phyloP scores from a whole-genome alignment of 2,797 vertebrate genomes.

The Enteromius afrohamiltoni region DNA sequence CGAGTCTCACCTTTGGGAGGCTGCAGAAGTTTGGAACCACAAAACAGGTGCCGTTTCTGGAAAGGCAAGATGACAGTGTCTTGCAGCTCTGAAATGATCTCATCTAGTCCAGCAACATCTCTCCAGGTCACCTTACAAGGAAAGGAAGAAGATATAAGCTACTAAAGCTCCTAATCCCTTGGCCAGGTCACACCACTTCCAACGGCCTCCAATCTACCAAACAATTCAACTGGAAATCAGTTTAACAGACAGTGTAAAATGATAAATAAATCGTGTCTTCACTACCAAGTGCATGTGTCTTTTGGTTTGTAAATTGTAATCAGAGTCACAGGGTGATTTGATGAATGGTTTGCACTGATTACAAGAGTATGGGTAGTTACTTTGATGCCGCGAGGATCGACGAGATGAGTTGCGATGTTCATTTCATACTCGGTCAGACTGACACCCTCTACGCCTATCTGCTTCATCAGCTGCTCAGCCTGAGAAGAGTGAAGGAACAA shows the following conservation, averaged over 20 bases:
- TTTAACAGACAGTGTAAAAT: background rate
- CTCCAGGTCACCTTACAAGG: slow-evolving; percentile 78
- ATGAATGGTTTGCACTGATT: background rate
- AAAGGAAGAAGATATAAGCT: background rate
- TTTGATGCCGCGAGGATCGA: slow-evolving; percentile 80
- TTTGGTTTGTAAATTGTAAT: background rate
- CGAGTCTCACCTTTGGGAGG: slow-evolving; percentile 90
- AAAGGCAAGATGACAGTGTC: slow-evolving; percentile 96
- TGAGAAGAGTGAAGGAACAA: slow-evolving; percentile 51
- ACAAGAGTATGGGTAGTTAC: slow-evolving; percentile 59
- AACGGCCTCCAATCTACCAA: background rate
- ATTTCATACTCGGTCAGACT: slow-evolving; percentile 83
- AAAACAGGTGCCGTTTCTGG: slow-evolving; percentile 92
- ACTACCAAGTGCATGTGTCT: background rate
- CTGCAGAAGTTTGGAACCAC: slow-evolving; percentile 92
- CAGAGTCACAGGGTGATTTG: background rate
- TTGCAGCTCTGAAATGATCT: slow-evolving; percentile 92
- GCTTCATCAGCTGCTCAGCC: slow-evolving; percentile 83
- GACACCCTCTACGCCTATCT: slow-evolving; percentile 80
- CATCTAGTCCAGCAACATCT: slow-evolving; percentile 92
- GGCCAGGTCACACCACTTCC: background rate
- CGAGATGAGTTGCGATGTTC: slow-evolving; percentile 80
- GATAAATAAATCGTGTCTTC: background rate
- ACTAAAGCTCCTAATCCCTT: background rate
- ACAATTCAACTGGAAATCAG: background rate